A percentile compares a stretch with the other conserved stretches of the same genome.
Evolutionary conservation across 2,113 vertebrate genomes (phyloP).

Genomic region (Procapra przewalskii): DNA sequence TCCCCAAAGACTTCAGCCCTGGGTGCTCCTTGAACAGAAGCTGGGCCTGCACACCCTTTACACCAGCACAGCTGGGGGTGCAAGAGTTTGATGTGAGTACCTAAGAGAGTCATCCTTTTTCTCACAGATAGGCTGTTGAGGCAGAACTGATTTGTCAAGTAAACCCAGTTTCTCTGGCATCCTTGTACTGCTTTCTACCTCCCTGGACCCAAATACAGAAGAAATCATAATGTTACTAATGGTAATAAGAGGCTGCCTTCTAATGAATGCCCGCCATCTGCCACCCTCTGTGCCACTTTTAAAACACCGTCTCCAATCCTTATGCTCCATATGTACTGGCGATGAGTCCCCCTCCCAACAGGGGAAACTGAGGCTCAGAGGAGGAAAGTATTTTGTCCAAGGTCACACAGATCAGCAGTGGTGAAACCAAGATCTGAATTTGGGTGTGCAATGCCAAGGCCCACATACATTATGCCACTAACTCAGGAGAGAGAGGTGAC

Average conservation of each 20-base stretch:
- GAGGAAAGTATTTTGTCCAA: background rate
- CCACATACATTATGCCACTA: background rate
- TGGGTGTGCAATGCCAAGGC: background rate
- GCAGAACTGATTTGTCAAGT: background rate
- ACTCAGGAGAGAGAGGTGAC: background rate
- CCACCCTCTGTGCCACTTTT: background rate
- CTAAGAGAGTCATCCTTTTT: background rate
- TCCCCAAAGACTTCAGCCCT: background rate
- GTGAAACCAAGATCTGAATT: background rate
- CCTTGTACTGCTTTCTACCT: background rate
- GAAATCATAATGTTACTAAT: background rate
- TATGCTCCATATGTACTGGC: accelerated
- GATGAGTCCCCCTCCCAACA: background rate
- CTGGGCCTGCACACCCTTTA: background rate
- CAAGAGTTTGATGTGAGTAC: background rate
- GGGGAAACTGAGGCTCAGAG: background rate
- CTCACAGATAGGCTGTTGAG: background rate
- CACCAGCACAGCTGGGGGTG: background rate
- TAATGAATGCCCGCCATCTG: background rate
- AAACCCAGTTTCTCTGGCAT: background rate
- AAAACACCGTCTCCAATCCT: background rate
- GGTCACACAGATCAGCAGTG: background rate
- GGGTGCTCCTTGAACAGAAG: background rate
- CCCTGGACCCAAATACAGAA: background rate
- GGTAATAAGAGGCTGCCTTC: background rate